A percentile compares a stretch with the other conserved stretches of the same genome.
These are phyloP conservation scores for Acleris sparsana DNA, from an alignment of 2,888 invertebrate species.

Conservation along the genomic window DNA sequence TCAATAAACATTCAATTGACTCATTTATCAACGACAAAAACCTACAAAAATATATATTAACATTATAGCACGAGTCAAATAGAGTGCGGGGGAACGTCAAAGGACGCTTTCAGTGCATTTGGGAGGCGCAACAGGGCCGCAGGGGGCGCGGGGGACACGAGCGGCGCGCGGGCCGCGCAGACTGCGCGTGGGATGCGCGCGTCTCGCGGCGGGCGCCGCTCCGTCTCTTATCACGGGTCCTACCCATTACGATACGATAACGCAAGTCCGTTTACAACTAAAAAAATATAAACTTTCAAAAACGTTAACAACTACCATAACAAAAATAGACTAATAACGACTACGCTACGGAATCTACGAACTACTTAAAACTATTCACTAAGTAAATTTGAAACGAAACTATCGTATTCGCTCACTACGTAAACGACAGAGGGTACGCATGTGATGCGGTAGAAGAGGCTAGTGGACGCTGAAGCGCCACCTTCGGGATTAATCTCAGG, in stretches of 20 bases:
- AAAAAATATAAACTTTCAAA: conserved; percentile 80
- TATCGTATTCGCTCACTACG: conserved; percentile 74
- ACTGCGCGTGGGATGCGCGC: conserved; percentile 38
- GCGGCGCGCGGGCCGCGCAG: conserved; percentile 19
- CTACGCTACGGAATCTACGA: conserved; percentile 80
- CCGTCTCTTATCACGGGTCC: conserved; percentile 49
- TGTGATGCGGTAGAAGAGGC: conserved; percentile 43
- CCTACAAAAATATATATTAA: conserved; percentile 83
- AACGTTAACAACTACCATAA: conserved; percentile 83
- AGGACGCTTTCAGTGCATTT: conserved; percentile 47
- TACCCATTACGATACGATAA: conserved; percentile 62
- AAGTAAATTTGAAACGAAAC: conserved; percentile 78
- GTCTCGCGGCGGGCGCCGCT: conserved; percentile 37
- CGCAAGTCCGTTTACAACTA: conserved; percentile 71
- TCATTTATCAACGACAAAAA: conserved; percentile 82
- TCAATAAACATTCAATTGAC: conserved; percentile 83
- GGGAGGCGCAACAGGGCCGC: conserved; percentile 38
- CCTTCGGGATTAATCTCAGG: conserved; percentile 58
- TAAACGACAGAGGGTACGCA: conserved; percentile 63
- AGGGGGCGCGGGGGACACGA: conserved; percentile 42
- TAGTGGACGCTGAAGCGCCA: conserved; percentile 42
- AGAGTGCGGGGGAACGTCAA: conserved; percentile 63
- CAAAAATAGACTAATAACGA: conserved; percentile 81
- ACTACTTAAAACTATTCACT: conserved; percentile 78
- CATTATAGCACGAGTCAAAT: conserved; percentile 75